These are phyloP conservation scores for Tokudaia tokunoshimensis DNA, from an alignment of 2,797 vertebrate genomes.

Conservation along the genomic window DNA sequence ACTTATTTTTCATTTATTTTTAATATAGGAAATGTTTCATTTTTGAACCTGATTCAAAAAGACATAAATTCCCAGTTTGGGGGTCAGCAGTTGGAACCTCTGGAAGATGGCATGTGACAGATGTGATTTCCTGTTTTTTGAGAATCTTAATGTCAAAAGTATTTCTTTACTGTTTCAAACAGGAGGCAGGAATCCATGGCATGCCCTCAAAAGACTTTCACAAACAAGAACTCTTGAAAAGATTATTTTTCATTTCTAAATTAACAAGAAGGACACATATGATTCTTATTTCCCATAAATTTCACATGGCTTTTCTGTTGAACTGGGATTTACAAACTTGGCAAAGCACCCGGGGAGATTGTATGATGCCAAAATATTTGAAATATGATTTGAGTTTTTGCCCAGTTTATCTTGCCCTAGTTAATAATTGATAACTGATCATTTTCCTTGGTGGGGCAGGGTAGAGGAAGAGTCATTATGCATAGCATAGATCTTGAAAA, in stretches of 20 bases:
- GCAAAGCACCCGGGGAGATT: background rate
- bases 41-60: slow-evolving; percentile 11
- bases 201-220: background rate
- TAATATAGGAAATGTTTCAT: background rate
- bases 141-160: slow-evolving; percentile 35
- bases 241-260: background rate
- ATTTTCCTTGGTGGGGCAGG: background rate
- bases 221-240: background rate
- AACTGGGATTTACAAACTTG: background rate
- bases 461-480: background rate
- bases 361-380: slow-evolving; percentile 32
- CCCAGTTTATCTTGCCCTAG: background rate
- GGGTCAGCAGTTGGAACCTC: slow-evolving; percentile 14
- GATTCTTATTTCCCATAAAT: slow-evolving; percentile 20
- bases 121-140: background rate
- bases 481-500: background rate
- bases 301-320: slow-evolving; percentile 35
- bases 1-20: background rate
- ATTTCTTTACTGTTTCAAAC: background rate
- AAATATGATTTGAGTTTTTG: slow-evolving; percentile 39
- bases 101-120: background rate
- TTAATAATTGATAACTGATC: background rate
- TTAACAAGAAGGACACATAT: slow-evolving; percentile 34
- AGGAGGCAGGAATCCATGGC: background rate
- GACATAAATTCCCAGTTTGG: background rate